Base-by-base conservation (phyloP, 2,113 vertebrate genomes). In the Chascanopsetta lugubris region DNA sequence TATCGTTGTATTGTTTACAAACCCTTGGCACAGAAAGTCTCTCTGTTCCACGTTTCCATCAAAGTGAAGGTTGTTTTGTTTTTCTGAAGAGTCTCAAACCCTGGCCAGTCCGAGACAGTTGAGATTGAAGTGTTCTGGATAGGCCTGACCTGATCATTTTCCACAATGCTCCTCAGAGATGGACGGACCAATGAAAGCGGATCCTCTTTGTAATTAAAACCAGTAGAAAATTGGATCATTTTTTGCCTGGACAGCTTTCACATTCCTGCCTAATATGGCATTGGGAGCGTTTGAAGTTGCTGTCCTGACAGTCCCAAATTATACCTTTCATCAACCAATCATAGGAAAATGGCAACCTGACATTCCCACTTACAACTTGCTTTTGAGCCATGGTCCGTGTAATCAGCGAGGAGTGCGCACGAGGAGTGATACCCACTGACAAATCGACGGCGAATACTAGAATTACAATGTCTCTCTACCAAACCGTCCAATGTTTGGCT, bases 191-290 rank as follows among this genome's bases (percentile, higher is more conserved):
- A 76, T 90, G 90, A 90, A 91, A 91, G 67, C 68, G 62, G 87
- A 92, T 90, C 88, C 87, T 89, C 84, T 80, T 82, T 83, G 81
- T 91, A 90, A 91, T 91, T 90, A 91, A 90, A 90, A 80, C 87
- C 82, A 85, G 88, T 82, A 91, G 87, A 91, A 91, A 90, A 91
- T 89, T 84, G 83, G 85, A 89, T 88, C 38, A 83, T 88, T 86
- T 90, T 86, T 88, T 89, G 84, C 87, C 80, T 87, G 87, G 89
- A 88, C 87, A 89, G 88, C 83, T 88, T 85, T 91, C 86, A 87
- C 89, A 90, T 92, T 90, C 90, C 91, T 79, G 56, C 69, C 62
- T 91, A 88, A 90, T 91, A 82, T 91, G 85, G 63, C 81, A 83
- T 56, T 85, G 64, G 74, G 79, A 51, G 72, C 84, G 86, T 89